phyloP scores from a whole-genome alignment of 2,888 invertebrate species.

The Tridacna crocea region DNA sequence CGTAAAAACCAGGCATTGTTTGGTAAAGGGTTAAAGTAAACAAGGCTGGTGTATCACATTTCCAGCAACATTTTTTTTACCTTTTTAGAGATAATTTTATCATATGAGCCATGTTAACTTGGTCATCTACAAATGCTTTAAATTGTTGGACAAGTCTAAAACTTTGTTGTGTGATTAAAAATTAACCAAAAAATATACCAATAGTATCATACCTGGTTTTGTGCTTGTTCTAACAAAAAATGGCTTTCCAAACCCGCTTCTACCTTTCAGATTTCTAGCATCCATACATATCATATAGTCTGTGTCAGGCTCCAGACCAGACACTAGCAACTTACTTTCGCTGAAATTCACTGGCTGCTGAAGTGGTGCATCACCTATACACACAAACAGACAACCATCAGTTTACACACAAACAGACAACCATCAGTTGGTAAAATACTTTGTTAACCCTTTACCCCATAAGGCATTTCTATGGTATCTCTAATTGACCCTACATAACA shows the following conservation, averaged over 20 bases:
- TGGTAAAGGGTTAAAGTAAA: too few relatives aligned
- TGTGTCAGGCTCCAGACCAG: not conserved
- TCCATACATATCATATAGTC: constrained; percentile 14
- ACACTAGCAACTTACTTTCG: not conserved
- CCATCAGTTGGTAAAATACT: not conserved
- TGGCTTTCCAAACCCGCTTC: not conserved
- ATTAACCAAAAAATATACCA: not conserved
- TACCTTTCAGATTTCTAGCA: not conserved
- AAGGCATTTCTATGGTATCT: too few relatives aligned
- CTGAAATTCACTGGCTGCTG: constrained; percentile 1
- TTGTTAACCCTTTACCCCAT: too few relatives aligned
- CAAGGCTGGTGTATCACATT: too few relatives aligned
- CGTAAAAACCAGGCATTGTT: too few relatives aligned
- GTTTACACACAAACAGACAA: not conserved
- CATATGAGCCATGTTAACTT: too few relatives aligned
- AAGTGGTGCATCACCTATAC: not conserved
- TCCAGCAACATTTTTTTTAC: too few relatives aligned
- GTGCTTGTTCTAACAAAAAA: constrained; percentile 2
- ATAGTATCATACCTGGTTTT: not conserved
- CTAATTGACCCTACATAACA: too few relatives aligned
- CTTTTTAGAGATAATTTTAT: too few relatives aligned
- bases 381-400: too few relatives aligned
- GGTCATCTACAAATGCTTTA: too few relatives aligned
- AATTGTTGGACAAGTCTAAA: too few relatives aligned
- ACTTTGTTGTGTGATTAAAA: not conserved